These are phyloP conservation scores for Malurus elegans DNA, from an alignment of 2,113 vertebrate genomes.

Conservation along the genomic window DNA sequence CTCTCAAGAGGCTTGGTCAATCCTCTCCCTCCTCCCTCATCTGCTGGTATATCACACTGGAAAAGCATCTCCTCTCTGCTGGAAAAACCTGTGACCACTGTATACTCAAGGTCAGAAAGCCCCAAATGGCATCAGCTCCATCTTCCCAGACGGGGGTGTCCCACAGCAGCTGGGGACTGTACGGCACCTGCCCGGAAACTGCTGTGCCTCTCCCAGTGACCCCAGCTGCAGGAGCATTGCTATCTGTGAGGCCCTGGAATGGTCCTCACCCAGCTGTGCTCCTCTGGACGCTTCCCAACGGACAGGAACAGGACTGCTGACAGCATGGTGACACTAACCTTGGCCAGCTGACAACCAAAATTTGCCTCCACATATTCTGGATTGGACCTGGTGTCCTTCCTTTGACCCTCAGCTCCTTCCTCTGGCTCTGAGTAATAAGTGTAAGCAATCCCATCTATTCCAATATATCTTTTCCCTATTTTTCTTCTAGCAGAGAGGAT, in stretches of 20 bases:
- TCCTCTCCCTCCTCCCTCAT: background rate
- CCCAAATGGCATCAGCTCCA: accelerated
- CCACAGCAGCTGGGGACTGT: background rate
- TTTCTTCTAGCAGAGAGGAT: background rate
- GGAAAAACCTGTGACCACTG: background rate
- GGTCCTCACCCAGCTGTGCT: conserved; percentile 3
- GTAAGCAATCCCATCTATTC: background rate
- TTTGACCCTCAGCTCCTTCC: conserved; percentile 28
- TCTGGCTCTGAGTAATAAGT: background rate
- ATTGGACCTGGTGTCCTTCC: background rate
- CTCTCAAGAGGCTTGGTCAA: accelerated
- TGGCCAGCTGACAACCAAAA: background rate
- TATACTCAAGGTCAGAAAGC: background rate
- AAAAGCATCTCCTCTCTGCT: background rate
- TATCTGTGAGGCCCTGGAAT: background rate
- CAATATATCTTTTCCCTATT: background rate
- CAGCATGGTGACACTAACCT: background rate
- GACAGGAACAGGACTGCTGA: background rate
- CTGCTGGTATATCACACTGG: background rate
- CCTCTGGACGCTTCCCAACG: background rate
- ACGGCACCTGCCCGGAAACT: background rate
- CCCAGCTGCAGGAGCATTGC: background rate
- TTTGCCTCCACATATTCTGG: background rate
- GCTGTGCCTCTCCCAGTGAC: background rate
- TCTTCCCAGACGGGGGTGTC: background rate